Evolutionary conservation across 1,140 invertebrate species (phyloP), one percentile per base, ranked within the genome.

Genomic region (Bathynomus jamesi): DNA sequence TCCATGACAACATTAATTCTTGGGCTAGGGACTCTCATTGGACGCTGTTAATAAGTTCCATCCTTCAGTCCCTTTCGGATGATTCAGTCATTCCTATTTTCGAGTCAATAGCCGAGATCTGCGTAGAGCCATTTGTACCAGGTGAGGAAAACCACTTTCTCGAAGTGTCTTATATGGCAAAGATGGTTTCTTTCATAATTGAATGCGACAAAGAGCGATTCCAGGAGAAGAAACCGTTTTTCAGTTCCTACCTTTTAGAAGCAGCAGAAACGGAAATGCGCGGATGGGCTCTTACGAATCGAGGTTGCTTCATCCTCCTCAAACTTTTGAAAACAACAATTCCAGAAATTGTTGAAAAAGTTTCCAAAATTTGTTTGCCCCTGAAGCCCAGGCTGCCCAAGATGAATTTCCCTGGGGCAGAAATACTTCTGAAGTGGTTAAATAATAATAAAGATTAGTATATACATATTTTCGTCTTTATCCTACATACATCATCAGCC

Each of bases 11-110:
- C 53, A 24, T 74, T 3, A 28, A 65, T 11, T 5, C 28, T 28
- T 77, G 72, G 76, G 64, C 70, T 21, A 46, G 73, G 8, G 73
- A 77, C 62, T 3, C 72, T 13, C 73, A 77, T 46, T 77, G 76
- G 76, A 77, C 76, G 24, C 67, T 77, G 0, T 77, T 77, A 67
- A 68, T 77, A 28, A 72, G 72, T 24, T 72, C 76, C 13, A 70
- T 72, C 17, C 28, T 77, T 3, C 29, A 69, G 29, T 66, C 68
- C 11, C 28, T 77, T 0, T 21, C 24, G 10, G 70, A 70, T n/a
- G 25, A 63, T 53, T 67, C 31, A 28, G 21, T 17, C 4, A 61
- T 27, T n/a, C 64, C 61, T 25, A 72, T 72, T 21, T 74, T 77
- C 62, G 29, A 71, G 5, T n/a, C 62, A 0, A 21, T 77, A 13